Percentiles rank a stretch among this genome's conserved stretches.
Evolutionary conservation across 2,797 vertebrate genomes (phyloP).

Genomic region (Hapalemur alaotrensis): DNA sequence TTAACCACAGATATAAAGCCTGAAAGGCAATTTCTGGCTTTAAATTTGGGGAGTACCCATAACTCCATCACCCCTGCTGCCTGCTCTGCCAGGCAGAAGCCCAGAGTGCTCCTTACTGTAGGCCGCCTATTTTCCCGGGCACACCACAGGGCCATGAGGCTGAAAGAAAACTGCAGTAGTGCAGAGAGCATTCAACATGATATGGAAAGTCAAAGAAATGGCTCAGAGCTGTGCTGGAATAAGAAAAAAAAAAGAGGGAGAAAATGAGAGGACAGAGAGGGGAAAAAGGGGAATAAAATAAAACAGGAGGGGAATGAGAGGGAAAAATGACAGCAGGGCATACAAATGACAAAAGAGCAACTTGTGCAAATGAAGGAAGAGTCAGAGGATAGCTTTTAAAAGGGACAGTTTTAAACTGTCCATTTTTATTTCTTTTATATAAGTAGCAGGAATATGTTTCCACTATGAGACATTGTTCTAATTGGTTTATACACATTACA

Average conservation of each 20-base stretch:
- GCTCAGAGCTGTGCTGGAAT: neutral
- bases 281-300: neutral
- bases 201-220: neutral
- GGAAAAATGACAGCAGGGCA: neutral
- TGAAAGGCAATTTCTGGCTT: neutral
- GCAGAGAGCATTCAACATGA: neutral
- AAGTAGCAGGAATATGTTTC: neutral
- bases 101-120: rapidly evolving
- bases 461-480: neutral
- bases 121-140: neutral
- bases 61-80: neutral
- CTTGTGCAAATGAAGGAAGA: neutral
- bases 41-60: rapidly evolving
- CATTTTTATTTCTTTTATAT: neutral
- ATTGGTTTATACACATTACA: neutral
- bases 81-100: rapidly evolving
- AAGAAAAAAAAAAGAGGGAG: neutral
- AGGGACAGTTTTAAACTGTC: neutral
- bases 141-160: rapidly evolving
- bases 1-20: neutral
- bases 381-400: neutral
- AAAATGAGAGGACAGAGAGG: neutral
- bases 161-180: rapidly evolving
- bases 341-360: neutral
- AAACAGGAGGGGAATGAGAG: neutral